A percentile compares a stretch with the other conserved stretches of the same genome.
phyloP scores from a whole-genome alignment of 2,888 invertebrate genomes.

The Antheraea assamensis region DNA sequence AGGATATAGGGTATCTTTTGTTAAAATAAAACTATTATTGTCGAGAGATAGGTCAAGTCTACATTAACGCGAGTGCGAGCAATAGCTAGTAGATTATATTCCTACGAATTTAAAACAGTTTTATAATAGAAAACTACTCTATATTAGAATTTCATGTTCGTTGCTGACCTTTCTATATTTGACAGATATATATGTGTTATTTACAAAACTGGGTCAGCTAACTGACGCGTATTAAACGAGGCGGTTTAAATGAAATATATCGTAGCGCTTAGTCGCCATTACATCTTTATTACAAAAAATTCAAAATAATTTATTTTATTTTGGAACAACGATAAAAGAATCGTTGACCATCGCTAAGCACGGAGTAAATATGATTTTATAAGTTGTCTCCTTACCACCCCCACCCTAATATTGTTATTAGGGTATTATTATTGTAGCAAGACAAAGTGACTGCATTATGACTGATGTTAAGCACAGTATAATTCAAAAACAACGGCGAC shows the following conservation, averaged over 20 bases:
- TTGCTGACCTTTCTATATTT: background rate
- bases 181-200: background rate
- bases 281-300: background rate
- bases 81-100: background rate
- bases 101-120: background rate
- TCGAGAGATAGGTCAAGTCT: too few species aligned
- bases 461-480: too few species aligned
- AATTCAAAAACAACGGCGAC: too few species aligned
- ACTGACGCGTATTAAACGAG: background rate
- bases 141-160: background rate
- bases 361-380: background rate
- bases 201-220: conserved; percentile 4
- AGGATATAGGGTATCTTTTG: too few species aligned
- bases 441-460: too few species aligned
- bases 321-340: background rate
- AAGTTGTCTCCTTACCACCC: too few species aligned
- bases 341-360: background rate
- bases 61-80: background rate
- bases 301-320: background rate
- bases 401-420: too few species aligned
- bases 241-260: background rate
- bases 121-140: background rate
- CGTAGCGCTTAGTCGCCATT: background rate
- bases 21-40: too few species aligned
- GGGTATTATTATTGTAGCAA: too few species aligned